Percentiles rank a stretch among this genome's conserved stretches.
These are phyloP conservation scores for Poecilia latipinna DNA, from an alignment of 2,113 vertebrate genomes.

Conservation along the genomic window DNA sequence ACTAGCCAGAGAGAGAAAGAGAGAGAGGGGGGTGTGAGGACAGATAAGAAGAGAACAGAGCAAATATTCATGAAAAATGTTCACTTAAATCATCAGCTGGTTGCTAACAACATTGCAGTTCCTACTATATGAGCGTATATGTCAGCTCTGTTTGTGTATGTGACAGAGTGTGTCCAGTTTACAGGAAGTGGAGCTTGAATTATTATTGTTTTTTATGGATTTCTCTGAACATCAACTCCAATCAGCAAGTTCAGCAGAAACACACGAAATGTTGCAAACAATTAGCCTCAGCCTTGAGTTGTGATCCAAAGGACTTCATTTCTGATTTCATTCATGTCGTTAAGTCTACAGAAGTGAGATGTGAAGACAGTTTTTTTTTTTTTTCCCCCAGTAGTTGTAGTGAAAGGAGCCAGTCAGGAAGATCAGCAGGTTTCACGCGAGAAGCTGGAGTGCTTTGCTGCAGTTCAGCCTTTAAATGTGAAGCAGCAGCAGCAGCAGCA, in stretches of 20 bases:
- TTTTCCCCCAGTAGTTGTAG: background rate
- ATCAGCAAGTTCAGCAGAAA: constrained; percentile 5
- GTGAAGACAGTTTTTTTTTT: background rate
- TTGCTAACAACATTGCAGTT: constrained; percentile 32
- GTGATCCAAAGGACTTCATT: background rate
- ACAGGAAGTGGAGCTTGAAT: constrained; percentile 9
- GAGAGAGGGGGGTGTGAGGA: constrained; percentile 11
- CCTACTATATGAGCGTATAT: constrained; percentile 6
- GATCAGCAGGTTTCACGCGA: background rate
- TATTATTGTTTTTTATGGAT: background rate
- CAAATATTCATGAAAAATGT: constrained; percentile 11
- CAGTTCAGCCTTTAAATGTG: background rate
- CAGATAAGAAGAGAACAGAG: constrained; percentile 27
- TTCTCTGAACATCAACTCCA: constrained; percentile 22
- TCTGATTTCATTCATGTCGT: background rate
- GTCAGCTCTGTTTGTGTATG: background rate
- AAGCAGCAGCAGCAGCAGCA: constrained; percentile 1
- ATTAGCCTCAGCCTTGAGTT: background rate
- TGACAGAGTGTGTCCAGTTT: constrained; percentile 2
- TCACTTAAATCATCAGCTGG: constrained; percentile 29
- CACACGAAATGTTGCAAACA: background rate
- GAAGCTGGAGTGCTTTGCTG: background rate
- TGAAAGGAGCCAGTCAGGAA: background rate
- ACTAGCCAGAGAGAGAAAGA: constrained; percentile 45
- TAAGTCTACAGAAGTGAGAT: background rate